These are phyloP conservation scores for Prostheceraeus crozeri DNA, from an alignment of 2,888 invertebrate genomes.

Conservation along the genomic window DNA sequence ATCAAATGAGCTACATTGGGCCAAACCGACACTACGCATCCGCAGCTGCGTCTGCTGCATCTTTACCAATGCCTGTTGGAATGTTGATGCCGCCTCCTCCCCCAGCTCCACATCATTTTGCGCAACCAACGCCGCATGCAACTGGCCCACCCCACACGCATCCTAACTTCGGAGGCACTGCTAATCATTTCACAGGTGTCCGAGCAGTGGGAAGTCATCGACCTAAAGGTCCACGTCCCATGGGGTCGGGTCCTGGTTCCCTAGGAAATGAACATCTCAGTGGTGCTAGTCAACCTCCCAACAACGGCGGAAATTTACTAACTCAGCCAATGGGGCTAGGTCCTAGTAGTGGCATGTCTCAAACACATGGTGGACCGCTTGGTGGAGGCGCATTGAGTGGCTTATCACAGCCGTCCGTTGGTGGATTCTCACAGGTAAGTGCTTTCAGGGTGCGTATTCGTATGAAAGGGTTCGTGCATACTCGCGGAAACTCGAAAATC, in stretches of 20 bases:
- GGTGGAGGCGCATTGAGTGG: constrained; percentile 51
- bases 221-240: too few relatives aligned
- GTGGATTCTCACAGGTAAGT: constrained; percentile 60
- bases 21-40: constrained; percentile 29
- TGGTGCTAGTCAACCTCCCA: not conserved
- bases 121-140: not conserved
- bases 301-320: too few relatives aligned
- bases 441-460: constrained; percentile 58
- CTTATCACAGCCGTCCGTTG: constrained; percentile 63
- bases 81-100: constrained; percentile 83
- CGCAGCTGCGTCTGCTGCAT: constrained; percentile 62
- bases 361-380: not conserved
- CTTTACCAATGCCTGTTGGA: constrained; percentile 79
- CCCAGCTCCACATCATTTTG: constrained; percentile 17
- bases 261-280: too few relatives aligned
- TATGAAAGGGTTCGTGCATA: constrained; percentile 80
- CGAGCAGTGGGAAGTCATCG: too few relatives aligned
- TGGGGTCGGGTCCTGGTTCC: too few relatives aligned
- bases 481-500: too few relatives aligned
- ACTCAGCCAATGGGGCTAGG: not conserved
- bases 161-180: too few relatives aligned
- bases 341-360: not conserved
- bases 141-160: not conserved
- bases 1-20: constrained; percentile 31
- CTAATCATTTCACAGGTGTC: too few relatives aligned